Percentiles rank a stretch among this genome's conserved stretches.
Conservation (phyloP, 1,140 invertebrate species). For the Nebria ingens region DNA sequence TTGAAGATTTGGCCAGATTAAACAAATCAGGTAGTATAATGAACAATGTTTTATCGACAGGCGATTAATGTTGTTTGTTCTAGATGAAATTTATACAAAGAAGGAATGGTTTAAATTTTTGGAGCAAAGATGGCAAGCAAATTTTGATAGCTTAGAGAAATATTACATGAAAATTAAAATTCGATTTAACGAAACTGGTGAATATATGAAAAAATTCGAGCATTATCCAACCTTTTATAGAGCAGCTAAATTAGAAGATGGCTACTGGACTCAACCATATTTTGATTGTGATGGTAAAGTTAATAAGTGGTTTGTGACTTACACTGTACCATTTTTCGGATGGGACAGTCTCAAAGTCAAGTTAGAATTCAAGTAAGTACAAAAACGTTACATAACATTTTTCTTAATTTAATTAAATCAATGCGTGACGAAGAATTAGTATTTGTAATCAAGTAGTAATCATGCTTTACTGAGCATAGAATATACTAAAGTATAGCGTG, state of each 20-base stretch:
- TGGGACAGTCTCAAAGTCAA: conserved; percentile 85
- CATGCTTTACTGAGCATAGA: background rate
- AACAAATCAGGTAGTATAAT: conserved; percentile 54
- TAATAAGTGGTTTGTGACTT: conserved; percentile 92
- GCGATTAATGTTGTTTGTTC: conserved; percentile 20
- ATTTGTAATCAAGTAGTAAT: too few relatives aligned
- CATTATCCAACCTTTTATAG: conserved; percentile 83
- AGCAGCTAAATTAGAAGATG: conserved; percentile 76
- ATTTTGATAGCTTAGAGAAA: conserved; percentile 85
- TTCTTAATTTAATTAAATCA: too few relatives aligned
- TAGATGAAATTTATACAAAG: conserved; percentile 71
- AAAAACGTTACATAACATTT: too few relatives aligned
- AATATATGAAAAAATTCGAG: conserved; percentile 73
- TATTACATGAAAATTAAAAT: conserved; percentile 89
- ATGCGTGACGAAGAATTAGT: too few relatives aligned
- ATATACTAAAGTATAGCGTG: too few relatives aligned
- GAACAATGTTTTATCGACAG: conserved; percentile 4
- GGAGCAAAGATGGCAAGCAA: conserved; percentile 88
- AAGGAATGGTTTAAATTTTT: conserved; percentile 78
- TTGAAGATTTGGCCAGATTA: conserved; percentile 77
- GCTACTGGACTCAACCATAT: conserved; percentile 87
- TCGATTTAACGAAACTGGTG: conserved; percentile 76
- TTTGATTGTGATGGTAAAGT: conserved; percentile 88
- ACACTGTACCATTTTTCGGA: conserved; percentile 93
- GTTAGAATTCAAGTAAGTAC: conserved; percentile 89